Evolutionary conservation across 2,797 vertebrate species (phyloP).

Genomic region (Notolabrus celidotus): DNA sequence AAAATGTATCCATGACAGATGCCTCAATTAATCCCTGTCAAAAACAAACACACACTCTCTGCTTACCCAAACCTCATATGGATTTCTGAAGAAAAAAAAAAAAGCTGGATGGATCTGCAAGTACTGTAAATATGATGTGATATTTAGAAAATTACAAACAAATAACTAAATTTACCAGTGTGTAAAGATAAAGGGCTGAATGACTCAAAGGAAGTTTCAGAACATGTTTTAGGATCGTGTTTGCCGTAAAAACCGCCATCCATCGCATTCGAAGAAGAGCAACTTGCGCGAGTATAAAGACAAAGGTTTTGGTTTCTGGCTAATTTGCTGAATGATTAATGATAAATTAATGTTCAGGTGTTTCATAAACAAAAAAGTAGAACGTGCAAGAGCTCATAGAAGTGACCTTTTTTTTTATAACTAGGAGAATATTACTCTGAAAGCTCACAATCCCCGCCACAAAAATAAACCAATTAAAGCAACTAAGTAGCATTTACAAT

Average conservation of each 20-base stretch:
- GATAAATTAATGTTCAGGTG: conserved; percentile 33
- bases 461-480: conserved; percentile 63
- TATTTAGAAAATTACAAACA: conserved; percentile 34
- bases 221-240: conserved; percentile 25
- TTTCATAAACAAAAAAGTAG: conserved; percentile 60
- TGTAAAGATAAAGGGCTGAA: conserved; percentile 36
- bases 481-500: conserved; percentile 76
- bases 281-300: conserved; percentile 33
- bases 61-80: conserved; percentile 61
- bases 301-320: conserved; percentile 41
- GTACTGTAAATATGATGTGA: conserved; percentile 45
- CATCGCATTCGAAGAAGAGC: conserved; percentile 32
- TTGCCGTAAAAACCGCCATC: conserved; percentile 37
- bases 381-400: conserved; percentile 58
- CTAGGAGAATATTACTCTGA: conserved; percentile 55
- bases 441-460: conserved; percentile 38
- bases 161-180: conserved; percentile 44
- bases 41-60: conserved; percentile 50
- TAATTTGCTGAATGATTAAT: conserved; percentile 49
- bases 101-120: conserved; percentile 70
- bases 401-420: conserved; percentile 73
- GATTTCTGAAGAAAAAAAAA: conserved; percentile 50
- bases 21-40: conserved; percentile 56
- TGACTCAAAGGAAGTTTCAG: conserved; percentile 15
- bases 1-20: conserved; percentile 76